Conservation (phyloP, 2,113 vertebrate species). For the Calyptomena viridis region DNA sequence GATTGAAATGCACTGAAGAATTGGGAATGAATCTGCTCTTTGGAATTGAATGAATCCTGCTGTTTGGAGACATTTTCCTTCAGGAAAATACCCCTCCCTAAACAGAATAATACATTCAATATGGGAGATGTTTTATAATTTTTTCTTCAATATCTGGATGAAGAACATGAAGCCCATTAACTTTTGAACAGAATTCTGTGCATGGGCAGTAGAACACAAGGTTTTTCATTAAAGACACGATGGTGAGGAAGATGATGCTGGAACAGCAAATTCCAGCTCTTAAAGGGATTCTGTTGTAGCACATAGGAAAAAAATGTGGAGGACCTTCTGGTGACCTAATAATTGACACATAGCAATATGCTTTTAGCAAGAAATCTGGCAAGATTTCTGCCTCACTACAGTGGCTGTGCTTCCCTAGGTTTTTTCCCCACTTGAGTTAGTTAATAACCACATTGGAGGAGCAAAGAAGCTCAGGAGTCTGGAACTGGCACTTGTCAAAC, state of each 20-base stretch:
- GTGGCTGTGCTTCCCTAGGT: rapidly evolving
- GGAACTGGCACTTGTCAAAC: background rate
- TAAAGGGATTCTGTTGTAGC: background rate
- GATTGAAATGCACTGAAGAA: background rate
- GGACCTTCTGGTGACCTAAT: background rate
- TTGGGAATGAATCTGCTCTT: background rate
- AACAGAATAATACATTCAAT: background rate
- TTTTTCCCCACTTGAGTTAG: rapidly evolving
- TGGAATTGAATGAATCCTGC: background rate
- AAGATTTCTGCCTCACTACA: background rate
- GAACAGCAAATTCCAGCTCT: background rate
- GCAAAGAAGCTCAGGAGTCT: background rate
- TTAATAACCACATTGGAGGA: background rate
- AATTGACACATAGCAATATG: background rate
- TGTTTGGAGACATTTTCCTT: background rate
- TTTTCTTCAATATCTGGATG: background rate
- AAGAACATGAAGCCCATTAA: background rate
- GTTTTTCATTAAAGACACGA: background rate
- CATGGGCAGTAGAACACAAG: background rate
- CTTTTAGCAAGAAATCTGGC: background rate
- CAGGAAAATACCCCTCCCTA: background rate
- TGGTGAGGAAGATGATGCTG: background rate
- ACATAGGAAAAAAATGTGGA: background rate
- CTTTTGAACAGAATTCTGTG: background rate
- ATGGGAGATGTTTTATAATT: background rate